These are phyloP conservation scores for Pseudobourletiella spinata DNA, from an alignment of 1,140 invertebrate species.

Conservation along the genomic window DNA sequence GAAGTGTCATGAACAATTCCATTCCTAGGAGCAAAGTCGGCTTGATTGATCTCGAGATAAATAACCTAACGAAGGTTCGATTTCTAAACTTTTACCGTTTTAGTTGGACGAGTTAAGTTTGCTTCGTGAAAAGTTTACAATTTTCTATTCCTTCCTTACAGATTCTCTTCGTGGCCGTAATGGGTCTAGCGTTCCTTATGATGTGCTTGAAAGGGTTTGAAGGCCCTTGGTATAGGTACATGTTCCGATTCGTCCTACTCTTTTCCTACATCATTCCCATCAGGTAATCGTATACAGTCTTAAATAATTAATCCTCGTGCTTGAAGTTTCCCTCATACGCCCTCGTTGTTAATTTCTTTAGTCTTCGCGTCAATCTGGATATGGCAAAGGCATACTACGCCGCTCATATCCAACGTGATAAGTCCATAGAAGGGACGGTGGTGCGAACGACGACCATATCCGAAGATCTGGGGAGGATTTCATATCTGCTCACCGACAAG, in stretches of 20 bases:
- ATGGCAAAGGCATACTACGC: conserved; percentile 98
- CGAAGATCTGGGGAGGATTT: conserved; percentile 93
- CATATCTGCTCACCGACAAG: conserved; percentile 93
- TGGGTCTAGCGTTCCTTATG: conserved; percentile 86
- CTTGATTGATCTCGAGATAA: conserved; percentile 88
- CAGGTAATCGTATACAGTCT: conserved; percentile 55
- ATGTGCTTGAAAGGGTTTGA: conserved; percentile 90
- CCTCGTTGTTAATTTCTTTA: no score
- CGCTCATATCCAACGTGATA: conserved; percentile 90
- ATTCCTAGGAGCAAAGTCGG: conserved; percentile 69
- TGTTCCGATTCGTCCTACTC: conserved; percentile 91
- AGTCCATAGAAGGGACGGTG: conserved; percentile 86
- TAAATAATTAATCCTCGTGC: no score
- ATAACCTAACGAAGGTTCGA: conserved; percentile 84
- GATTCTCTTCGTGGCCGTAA: conserved; percentile 82
- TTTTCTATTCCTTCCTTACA: conserved; percentile 27
- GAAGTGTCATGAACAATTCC: conserved; percentile 97
- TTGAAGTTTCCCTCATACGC: no score
- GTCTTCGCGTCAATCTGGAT: conserved; percentile 94
- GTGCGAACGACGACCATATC: conserved; percentile 95
- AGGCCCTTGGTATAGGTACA: conserved; percentile 93
- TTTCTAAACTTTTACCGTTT: neutral
- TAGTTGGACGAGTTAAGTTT: neutral
- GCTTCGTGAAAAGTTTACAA: neutral
- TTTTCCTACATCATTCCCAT: conserved; percentile 99